phyloP scores from a whole-genome alignment of 2,113 vertebrate genomes.

The Limanda limanda region DNA sequence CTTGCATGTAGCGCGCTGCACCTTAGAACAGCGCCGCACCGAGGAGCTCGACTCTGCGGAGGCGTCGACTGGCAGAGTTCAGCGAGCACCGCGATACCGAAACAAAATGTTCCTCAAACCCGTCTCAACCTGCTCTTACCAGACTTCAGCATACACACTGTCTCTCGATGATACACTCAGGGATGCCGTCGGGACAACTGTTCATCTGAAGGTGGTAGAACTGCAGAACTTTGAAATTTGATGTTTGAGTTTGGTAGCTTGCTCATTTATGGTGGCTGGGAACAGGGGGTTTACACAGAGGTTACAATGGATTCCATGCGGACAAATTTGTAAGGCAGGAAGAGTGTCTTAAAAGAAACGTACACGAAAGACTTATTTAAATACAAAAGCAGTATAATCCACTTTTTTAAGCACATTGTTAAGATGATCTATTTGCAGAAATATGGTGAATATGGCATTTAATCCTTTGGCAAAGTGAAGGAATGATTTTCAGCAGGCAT shows the following conservation, averaged over 20 bases:
- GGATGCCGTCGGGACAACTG: background rate
- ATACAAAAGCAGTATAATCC: too few relatives aligned
- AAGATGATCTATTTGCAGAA: too few relatives aligned
- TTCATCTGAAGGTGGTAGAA: too few relatives aligned
- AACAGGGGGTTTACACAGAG: background rate
- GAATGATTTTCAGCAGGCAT: too few relatives aligned
- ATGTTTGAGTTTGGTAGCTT: background rate
- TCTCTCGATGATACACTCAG: background rate
- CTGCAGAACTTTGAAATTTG: background rate
- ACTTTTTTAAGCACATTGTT: too few relatives aligned
- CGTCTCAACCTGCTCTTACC: slow-evolving; percentile 12
- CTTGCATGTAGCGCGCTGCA: slow-evolving; percentile 29
- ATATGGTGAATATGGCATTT: too few relatives aligned
- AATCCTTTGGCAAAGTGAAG: too few relatives aligned
- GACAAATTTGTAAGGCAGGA: too few relatives aligned
- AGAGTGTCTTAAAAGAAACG: too few relatives aligned
- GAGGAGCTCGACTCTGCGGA: slow-evolving; percentile 40
- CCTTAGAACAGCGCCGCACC: slow-evolving; percentile 16
- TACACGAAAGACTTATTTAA: too few relatives aligned
- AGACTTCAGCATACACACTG: background rate
- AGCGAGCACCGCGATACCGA: slow-evolving; percentile 19
- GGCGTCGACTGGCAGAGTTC: slow-evolving; percentile 25
- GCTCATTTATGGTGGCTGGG: background rate
- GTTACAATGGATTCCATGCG: too few relatives aligned
- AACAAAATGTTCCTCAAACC: background rate